Evolutionary conservation across 2,113 vertebrate species (phyloP), one percentile per base, ranked within the genome.

Genomic region (Neolamprologus modestus): DNA sequence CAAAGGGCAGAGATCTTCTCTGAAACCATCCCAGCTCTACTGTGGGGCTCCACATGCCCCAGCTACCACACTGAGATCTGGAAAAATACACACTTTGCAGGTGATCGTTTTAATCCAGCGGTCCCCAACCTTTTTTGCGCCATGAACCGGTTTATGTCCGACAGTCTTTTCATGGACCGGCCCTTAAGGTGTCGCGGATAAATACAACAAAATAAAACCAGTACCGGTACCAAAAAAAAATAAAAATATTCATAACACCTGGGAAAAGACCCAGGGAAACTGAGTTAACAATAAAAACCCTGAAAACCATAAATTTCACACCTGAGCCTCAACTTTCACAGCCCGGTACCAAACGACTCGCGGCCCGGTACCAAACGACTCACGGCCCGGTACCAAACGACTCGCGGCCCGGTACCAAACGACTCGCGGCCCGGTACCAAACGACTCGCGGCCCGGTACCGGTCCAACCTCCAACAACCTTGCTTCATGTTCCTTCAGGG

Each of bases 361-460:
- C 35, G 0, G 31, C 5, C 40, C 5, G 1, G 17, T 19, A 19
- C 47, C 17, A 2, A 9, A 52, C 17, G 4, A 52, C 9, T 52
- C 50, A 1, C 2, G 0, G 53, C 6, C 2, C 6, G 0, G 50
- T 53, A 52, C 50, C 50, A 3, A 9, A 50, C 42, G 6, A 37
- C 2, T 24, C 53, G 0, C 53, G 0, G 52, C 9, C 1, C 3
- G 0, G 47, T 52, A 50, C 47, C 47, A 3, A 8, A 17, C 14
- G 7, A 37, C 4, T 24, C 21, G 1, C 53, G 1, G 53, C 10
- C 10, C 6, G 0, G 52, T 53, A 53, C 50, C 50, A 3, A 9
- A 52, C 14, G 4, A 42, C 5, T 42, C 40, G 0, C 42, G 0
- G 2, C 6, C 11, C 11, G 0, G 4, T 55, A 26, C 54, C 7